Base-by-base conservation (phyloP, 2,113 vertebrate species). In the Typhlomys cinereus region DNA sequence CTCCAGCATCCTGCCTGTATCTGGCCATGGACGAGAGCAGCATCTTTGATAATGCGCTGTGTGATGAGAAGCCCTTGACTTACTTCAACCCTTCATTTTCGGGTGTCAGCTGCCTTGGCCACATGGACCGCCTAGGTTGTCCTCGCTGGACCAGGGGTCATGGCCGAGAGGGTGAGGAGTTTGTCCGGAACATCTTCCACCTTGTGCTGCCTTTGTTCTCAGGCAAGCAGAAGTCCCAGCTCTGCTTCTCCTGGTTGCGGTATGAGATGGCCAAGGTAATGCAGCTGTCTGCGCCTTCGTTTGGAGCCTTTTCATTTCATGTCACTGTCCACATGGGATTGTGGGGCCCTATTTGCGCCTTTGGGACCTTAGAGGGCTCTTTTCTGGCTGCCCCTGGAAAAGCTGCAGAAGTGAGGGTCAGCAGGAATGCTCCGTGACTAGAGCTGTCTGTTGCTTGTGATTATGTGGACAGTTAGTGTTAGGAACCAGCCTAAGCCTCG, bases 261-360 rank as follows among this genome's bases (percentile, higher is more conserved):
- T 99, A 99, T 18, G 99, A 99, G 98, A 98, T 98, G 84, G 98
- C 98, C 3, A 99, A 99, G 99, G 99, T 99, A 96, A 96, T 48
- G 50, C 20, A 8, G 74, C 31, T 6, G 1, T 50, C 4, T 18
- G 44, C 64, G 18, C 5, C 66, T 61, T 1, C 23, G 8, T 78
- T 46, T 8, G 41, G 15, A 85, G 79, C 59, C 73, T n/a, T 74
- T 93, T 31, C 2, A 5, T 93, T 93, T 89, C 12, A 93, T 78
- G 1, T 76, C 61, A 4, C 41, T 44, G 8, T 66, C 71, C 81
- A 15, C 5, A 78, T 21, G 41, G 54, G 25, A 20, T 61, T 3
- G 0, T 34, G 2, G 54, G 70, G 50, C 57, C 57, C 44, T 12
- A 2, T 2, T 10, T 15, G 73, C 62, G 46, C 25, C 61, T 64